Percentiles rank a stretch among this genome's conserved stretches.
Conservation (phyloP, 2,113 vertebrate genomes). For the Tonatia bakeri region DNA sequence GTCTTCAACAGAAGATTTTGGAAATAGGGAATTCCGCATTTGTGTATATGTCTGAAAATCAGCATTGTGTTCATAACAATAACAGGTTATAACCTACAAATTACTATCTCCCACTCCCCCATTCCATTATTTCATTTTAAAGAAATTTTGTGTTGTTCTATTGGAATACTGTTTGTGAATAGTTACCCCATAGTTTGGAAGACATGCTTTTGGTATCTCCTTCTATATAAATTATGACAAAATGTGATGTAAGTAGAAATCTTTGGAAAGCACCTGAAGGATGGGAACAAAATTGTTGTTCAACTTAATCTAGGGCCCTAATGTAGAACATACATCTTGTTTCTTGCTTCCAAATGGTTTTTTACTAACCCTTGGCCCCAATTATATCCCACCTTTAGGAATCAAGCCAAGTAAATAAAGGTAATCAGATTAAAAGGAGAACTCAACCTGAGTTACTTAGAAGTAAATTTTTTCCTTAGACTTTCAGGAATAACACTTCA, state of each 20-base stretch:
- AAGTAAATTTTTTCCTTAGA: conserved; percentile 25
- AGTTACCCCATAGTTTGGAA: background rate
- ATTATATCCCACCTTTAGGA: conserved; percentile 6
- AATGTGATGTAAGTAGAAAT: background rate
- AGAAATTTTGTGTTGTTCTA: background rate
- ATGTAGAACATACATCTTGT: conserved; percentile 8
- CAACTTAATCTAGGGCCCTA: background rate
- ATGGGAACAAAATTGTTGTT: background rate
- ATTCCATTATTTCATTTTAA: background rate
- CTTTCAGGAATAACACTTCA: conserved; percentile 23
- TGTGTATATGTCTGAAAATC: background rate
- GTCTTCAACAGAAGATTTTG: background rate
- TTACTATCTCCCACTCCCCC: background rate
- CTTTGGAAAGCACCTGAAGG: conserved; percentile 12
- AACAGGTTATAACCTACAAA: background rate
- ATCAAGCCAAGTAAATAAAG: background rate
- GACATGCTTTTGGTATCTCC: background rate
- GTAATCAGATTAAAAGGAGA: conserved; percentile 14
- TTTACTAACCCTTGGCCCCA: background rate
- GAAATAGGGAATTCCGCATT: background rate
- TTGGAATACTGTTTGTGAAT: background rate
- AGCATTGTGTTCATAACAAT: background rate
- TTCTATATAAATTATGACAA: background rate
- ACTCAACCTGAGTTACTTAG: background rate
- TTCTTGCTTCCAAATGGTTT: conserved; percentile 13